Base-by-base conservation (phyloP, 2,888 invertebrate species). In the Biston stratarius region DNA sequence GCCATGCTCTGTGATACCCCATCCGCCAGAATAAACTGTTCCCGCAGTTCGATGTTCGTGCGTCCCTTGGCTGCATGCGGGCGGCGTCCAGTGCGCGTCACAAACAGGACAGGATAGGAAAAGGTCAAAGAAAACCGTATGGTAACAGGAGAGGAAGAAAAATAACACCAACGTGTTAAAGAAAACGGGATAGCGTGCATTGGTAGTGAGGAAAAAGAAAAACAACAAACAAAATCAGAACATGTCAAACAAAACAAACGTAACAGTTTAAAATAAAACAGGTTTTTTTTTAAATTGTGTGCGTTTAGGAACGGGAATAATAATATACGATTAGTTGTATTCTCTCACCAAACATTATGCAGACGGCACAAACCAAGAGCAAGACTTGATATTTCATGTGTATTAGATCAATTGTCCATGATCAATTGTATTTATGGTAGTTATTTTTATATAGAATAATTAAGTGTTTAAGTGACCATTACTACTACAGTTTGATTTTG, bases 1-100 rank as follows among this genome's bases (percentile, higher is more conserved):
- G 99, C 97, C 99, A 99, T 99, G 90, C 98, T 98, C 96, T 99
- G 99, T 90, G 98, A 98, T 81, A 99, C 99, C 89, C 99, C 99
- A 91, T 99, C 98, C 84, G 99, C 99, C 95, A 99, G 95, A 93
- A 99, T 98, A 96, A 99, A 99, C 95, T 99, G 98, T 95, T 99
- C 99, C 89, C 99, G 96, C 89, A 99, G 96, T 95, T 99, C 99
- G 95, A 99, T 98, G 96, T 99, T 99, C 94, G 99, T 99, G 95
- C 99, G 97, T 95, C 99, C 99, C 96, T 99, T 99, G 95, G 99
- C 99, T 99, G 94, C 91, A 95, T 94, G 95, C 94, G 94, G 93
- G 94, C 94, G 91, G 92, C 92, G 91, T 92, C 93, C 92, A 85
- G 89, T 90, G 90, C 87, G 88, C 78, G 88, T 86, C 75, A 84